Evolutionary conservation across 2,888 invertebrate genomes (phyloP).

Genomic region (Hypercompe scribonia): DNA sequence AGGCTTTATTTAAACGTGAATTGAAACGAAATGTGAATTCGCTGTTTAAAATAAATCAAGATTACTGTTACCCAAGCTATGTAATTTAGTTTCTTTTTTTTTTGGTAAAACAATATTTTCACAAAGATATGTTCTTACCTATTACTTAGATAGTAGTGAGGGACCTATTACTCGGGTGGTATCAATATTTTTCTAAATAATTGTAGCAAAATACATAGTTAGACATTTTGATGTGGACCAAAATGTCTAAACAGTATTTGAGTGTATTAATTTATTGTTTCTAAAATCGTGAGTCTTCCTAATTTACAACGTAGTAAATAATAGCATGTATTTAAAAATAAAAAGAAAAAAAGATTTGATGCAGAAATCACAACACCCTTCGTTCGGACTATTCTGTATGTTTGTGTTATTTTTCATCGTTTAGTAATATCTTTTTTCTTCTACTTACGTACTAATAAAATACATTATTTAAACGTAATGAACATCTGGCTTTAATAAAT

Average conservation of each 20-base stretch:
- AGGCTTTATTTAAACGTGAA: conserved; percentile 38
- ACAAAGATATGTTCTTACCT: too few relatives aligned
- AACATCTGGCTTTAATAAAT: too few relatives aligned
- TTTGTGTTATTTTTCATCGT: background rate
- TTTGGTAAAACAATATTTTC: too few relatives aligned
- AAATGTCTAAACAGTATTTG: background rate
- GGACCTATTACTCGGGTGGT: too few relatives aligned
- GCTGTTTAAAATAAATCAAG: background rate
- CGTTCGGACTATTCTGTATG: background rate
- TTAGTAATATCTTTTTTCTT: background rate
- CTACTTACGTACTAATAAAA: too few relatives aligned
- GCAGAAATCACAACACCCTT: background rate
- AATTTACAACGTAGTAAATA: background rate
- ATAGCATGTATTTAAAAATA: background rate
- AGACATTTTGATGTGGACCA: background rate
- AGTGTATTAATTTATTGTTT: background rate
- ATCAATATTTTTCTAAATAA: background rate
- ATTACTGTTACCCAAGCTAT: background rate
- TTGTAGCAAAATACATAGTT: background rate
- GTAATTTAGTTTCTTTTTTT: background rate
- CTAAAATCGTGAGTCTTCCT: background rate
- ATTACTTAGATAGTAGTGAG: too few relatives aligned
- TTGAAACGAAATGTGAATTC: background rate
- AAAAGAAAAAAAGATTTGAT: background rate
- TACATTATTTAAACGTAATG: too few relatives aligned